Evolutionary conservation across 2,113 vertebrate genomes (phyloP).

Genomic region (Erythrocebus patas): DNA sequence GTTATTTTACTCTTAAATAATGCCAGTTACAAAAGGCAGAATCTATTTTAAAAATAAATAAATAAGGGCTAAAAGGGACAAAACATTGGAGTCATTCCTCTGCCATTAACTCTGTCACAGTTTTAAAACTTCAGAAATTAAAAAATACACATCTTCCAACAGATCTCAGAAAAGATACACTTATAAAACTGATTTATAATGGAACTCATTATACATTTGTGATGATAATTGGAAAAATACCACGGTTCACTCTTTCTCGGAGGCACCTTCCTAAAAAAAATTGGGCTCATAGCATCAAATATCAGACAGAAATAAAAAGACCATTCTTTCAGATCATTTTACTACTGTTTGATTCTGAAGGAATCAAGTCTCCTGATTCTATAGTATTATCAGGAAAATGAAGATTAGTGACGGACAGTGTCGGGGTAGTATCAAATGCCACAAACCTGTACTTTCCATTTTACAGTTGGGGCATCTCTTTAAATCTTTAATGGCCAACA

Average conservation of each 20-base stretch:
- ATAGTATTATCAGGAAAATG: not conserved
- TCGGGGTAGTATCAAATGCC: not conserved
- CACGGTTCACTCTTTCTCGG: constrained; percentile 4
- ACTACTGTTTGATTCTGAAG: constrained; percentile 62
- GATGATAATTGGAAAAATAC: constrained; percentile 38
- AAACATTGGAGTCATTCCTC: not conserved
- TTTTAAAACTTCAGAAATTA: not conserved
- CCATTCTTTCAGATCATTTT: constrained; percentile 54
- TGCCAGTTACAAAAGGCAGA: not conserved
- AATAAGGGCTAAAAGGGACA: not conserved
- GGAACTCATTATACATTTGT: not conserved
- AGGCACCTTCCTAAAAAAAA: constrained; percentile 62
- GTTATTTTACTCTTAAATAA: constrained; percentile 36
- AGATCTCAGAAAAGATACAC: not conserved
- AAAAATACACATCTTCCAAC: constrained; percentile 35
- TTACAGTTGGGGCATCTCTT: not conserved
- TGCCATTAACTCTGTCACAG: not conserved
- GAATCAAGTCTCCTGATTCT: constrained; percentile 40
- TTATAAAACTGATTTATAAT: constrained; percentile 46
- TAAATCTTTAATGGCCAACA: not conserved
- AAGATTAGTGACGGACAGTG: not conserved
- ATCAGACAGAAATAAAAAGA: constrained; percentile 68
- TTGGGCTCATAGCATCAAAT: constrained; percentile 67
- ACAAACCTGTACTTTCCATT: not conserved
- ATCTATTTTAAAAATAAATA: constrained; percentile 11